These are phyloP conservation scores for Prochilodus magdalenae DNA, from an alignment of 2,113 vertebrate genomes.

Conservation along the genomic window DNA sequence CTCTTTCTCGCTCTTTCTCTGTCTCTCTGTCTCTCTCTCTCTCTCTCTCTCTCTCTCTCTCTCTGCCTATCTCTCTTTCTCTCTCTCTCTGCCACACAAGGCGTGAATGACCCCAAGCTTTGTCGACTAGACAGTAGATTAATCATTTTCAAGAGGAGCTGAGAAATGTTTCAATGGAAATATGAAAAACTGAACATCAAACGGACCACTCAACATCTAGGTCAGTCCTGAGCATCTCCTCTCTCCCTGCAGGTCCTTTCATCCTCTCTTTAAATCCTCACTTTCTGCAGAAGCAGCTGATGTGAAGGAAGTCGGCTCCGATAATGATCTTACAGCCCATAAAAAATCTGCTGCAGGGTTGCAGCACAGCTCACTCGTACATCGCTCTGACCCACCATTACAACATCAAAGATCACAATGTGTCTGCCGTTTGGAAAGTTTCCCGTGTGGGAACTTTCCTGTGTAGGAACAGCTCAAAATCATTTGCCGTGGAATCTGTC, in stretches of 20 bases:
- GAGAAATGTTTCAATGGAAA: conserved; percentile 29
- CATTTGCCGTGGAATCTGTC: neutral
- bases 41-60: conserved; percentile 16
- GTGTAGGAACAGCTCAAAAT: too few relatives aligned
- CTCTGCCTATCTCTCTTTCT: neutral
- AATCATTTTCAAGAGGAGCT: conserved; percentile 34
- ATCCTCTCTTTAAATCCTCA: conserved; percentile 17
- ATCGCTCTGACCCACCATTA: neutral
- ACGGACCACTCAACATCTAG: conserved; percentile 41
- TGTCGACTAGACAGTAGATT: conserved; percentile 37
- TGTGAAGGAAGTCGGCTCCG: conserved; percentile 26
- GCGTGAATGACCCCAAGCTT: conserved; percentile 13
- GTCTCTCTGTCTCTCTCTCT: neutral
- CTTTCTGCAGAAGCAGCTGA: conserved; percentile 22
- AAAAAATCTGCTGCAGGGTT: conserved; percentile 37
- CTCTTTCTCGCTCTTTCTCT: too few relatives aligned
- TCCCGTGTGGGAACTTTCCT: conserved; percentile 1
- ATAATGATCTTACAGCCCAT: conserved; percentile 39
- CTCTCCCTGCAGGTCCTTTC: conserved; percentile 3
- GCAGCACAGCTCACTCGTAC: neutral
- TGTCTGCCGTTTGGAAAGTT: conserved; percentile 17
- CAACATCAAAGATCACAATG: neutral
- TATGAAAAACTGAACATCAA: conserved; percentile 35
- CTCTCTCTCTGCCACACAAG: neutral
- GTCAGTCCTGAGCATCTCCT: conserved; percentile 23